Percentiles rank a stretch among this genome's conserved stretches.
These are phyloP conservation scores for Pangasius sanitwongsei DNA, from an alignment of 2,797 vertebrate species.

Conservation along the genomic window DNA sequence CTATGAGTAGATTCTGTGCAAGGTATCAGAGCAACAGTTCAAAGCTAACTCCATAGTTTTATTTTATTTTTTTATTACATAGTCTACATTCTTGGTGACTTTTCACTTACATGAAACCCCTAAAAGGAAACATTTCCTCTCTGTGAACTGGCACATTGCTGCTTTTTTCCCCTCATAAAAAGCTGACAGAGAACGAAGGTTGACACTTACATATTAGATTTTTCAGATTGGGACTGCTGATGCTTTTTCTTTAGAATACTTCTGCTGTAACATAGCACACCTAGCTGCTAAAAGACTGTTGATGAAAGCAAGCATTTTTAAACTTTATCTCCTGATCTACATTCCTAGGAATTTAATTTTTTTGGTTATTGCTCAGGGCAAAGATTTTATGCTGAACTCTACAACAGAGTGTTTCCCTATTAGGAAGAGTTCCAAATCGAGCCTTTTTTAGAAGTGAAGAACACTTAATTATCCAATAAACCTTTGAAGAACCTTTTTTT, in stretches of 20 bases:
- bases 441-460: neutral
- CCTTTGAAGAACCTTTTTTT: neutral
- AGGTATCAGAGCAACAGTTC: neutral
- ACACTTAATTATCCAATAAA: neutral
- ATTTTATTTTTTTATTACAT: neutral
- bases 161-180: neutral
- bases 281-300: neutral
- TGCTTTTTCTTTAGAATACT: neutral
- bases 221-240: neutral
- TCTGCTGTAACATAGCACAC: neutral
- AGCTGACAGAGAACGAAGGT: neutral
- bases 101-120: neutral
- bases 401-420: neutral
- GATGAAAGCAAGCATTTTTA: neutral
- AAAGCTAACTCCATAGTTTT: neutral
- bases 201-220: neutral
- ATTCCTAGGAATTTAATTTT: neutral
- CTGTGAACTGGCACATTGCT: neutral
- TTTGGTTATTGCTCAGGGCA: neutral
- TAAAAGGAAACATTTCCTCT: neutral
- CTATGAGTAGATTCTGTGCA: neutral
- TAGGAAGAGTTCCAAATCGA: neutral
- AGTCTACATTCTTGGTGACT: neutral
- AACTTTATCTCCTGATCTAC: neutral
- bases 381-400: neutral